phyloP scores from a whole-genome alignment of 2,888 invertebrate species.

The Pristionchus arcanus region DNA sequence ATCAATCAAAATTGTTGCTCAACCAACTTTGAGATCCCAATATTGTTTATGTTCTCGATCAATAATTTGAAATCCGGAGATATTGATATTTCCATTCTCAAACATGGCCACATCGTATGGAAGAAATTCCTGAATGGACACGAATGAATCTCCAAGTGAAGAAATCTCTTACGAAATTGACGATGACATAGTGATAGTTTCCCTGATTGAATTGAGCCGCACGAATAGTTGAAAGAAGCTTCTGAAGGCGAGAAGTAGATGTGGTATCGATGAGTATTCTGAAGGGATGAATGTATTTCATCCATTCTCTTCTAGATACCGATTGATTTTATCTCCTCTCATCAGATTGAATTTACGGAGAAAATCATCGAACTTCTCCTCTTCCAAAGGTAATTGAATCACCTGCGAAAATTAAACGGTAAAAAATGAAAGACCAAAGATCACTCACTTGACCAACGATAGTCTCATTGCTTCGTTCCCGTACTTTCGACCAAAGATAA shows the following conservation, averaged over 20 bases:
- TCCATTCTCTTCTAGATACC: slow-evolving; percentile 15
- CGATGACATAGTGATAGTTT: slow-evolving; percentile 77
- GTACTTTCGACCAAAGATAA: slow-evolving; percentile 73
- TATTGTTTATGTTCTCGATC: slow-evolving; percentile 82
- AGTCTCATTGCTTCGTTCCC: slow-evolving; percentile 70
- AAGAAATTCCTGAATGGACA: slow-evolving; percentile 90
- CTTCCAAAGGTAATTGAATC: slow-evolving; percentile 72
- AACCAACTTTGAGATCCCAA: slow-evolving; percentile 63
- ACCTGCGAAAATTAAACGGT: slow-evolving; percentile 59
- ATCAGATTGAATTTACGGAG: slow-evolving; percentile 73
- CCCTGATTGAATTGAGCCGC: slow-evolving; percentile 78
- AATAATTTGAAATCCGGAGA: slow-evolving; percentile 96
- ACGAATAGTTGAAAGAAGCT: slow-evolving; percentile 73
- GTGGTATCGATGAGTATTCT: slow-evolving; percentile 68
- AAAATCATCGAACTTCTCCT: slow-evolving; percentile 71
- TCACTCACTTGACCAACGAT: slow-evolving; percentile 59
- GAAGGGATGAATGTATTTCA: neutral
- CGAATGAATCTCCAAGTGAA: neutral
- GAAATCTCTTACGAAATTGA: slow-evolving; percentile 68
- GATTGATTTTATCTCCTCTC: slow-evolving; percentile 65
- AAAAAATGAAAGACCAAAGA: neutral
- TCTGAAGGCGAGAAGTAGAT: slow-evolving; percentile 68
- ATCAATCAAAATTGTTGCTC: too few species aligned
- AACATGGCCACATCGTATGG: slow-evolving; percentile 95
- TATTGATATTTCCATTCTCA: slow-evolving; percentile 91